These are phyloP conservation scores for Caloenas nicobarica DNA, from an alignment of 2,113 vertebrate species.

Conservation along the genomic window DNA sequence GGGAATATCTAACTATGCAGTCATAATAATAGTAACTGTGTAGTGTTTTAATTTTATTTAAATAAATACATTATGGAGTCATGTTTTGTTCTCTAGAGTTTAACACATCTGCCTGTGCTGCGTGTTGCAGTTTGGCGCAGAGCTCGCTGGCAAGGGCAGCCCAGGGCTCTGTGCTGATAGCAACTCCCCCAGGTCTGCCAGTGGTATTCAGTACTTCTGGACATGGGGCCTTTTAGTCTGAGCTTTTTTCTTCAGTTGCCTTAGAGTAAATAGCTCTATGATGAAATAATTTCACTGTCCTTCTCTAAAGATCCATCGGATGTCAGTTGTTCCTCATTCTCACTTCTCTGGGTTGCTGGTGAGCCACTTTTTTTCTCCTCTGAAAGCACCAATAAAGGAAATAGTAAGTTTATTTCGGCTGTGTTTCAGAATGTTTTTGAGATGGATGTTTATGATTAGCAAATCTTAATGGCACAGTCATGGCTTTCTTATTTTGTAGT, in stretches of 20 bases:
- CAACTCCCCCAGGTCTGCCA: neutral
- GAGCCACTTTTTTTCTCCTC: neutral
- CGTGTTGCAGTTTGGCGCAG: neutral
- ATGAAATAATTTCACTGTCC: neutral
- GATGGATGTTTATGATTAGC: neutral
- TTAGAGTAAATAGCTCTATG: neutral
- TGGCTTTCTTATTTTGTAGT: conserved; percentile 9
- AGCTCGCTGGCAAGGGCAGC: neutral
- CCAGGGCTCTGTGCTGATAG: too few relatives aligned
- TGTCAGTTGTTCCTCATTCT: neutral
- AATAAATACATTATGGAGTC: neutral
- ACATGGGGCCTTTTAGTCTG: neutral
- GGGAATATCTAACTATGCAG: neutral
- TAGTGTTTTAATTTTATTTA: neutral
- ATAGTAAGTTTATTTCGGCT: neutral
- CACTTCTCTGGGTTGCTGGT: neutral
- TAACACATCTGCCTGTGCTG: neutral
- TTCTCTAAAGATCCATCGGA: neutral
- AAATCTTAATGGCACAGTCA: neutral
- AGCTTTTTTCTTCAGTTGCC: neutral
- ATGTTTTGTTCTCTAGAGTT: neutral
- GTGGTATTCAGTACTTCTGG: neutral
- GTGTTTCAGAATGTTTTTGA: neutral
- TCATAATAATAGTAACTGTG: neutral
- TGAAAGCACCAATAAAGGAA: neutral